Base-by-base conservation (phyloP, 2,888 invertebrate genomes). In the Orchesella flavescens region DNA sequence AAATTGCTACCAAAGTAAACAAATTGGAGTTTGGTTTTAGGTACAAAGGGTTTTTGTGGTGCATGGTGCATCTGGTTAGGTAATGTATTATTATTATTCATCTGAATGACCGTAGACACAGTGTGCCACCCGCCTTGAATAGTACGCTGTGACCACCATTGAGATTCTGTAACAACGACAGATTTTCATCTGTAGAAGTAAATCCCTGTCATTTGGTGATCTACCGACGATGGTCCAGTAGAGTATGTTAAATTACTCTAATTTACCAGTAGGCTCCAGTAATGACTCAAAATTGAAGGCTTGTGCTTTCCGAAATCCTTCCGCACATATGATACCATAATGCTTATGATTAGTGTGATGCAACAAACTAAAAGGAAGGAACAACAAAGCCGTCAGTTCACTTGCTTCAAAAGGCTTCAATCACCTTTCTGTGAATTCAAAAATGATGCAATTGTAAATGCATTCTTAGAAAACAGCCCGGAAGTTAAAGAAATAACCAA, bases 221-320 rank as follows among this genome's bases (percentile, higher is more conserved):
- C 34, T 71, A 78, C 78, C 63, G 78, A 68, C 34, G 34, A 24
- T 43, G 65, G n/a, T 65, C 24, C 44, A 17, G 65, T 7, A 44
- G 24, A 44, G 61, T 13, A 24, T 44, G 24, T 34, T 19, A n/a
- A 69, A 77, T 69, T 71, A 78, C 78, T 53, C 49, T 63, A 69
- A 78, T 78, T 78, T 69, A 1, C 46, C n/a, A 15, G 57, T 61
- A 49, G 63, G 61, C 34, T 61, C 15, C 43, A 23, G 49, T 78
- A 78, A 78, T 78, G 78, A 53, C 63, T 53, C 21, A 53, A 78
- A 78, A 78, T 78, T 78, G 78, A 78, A 78, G 78, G 78, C 78
- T 78, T 77, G 23, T 19, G 69, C 77, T 44, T 68, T 34, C 78
- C 69, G 78, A 78, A 69, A 78, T 71, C 69, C 71, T 68, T 59